Conservation (phyloP, 2,113 vertebrate genomes). For the Burhinus oedicnemus region DNA sequence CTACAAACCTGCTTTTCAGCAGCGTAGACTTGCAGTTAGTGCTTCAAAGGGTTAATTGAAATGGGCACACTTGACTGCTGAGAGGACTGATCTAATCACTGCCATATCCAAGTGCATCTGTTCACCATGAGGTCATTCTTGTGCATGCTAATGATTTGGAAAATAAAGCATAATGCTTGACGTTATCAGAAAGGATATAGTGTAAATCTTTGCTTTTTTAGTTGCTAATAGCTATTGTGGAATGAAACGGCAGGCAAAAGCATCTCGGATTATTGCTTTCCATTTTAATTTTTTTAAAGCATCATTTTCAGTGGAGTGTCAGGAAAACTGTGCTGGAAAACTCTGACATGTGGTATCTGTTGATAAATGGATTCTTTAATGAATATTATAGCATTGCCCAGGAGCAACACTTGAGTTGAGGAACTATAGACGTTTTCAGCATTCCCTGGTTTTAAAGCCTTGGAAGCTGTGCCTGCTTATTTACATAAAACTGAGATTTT, state of each 20-base stretch:
- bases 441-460: slow-evolving; percentile 25
- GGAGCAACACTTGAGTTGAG: slow-evolving; percentile 39
- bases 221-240: slow-evolving; percentile 8
- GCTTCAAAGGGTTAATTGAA: slow-evolving; percentile 77
- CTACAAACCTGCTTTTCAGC: background rate
- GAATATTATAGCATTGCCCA: slow-evolving; percentile 46
- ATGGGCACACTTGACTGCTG: slow-evolving; percentile 75
- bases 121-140: slow-evolving; percentile 86
- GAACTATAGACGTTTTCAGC: background rate
- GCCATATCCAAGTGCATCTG: slow-evolving; percentile 85
- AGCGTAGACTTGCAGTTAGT: background rate
- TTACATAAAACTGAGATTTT: slow-evolving; percentile 33
- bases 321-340: slow-evolving; percentile 41
- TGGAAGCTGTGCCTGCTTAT: background rate
- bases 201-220: slow-evolving; percentile 68
- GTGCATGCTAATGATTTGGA: slow-evolving; percentile 84
- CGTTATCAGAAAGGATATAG: slow-evolving; percentile 68
- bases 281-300: background rate
- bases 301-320: background rate
- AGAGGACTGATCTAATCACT: slow-evolving; percentile 84
- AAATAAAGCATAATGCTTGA: slow-evolving; percentile 76
- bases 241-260: background rate
- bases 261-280: background rate
- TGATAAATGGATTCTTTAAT: slow-evolving; percentile 63
- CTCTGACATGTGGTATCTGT: slow-evolving; percentile 47